Base-by-base conservation (phyloP, 2,888 invertebrate species). In the Anaspis maculata region DNA sequence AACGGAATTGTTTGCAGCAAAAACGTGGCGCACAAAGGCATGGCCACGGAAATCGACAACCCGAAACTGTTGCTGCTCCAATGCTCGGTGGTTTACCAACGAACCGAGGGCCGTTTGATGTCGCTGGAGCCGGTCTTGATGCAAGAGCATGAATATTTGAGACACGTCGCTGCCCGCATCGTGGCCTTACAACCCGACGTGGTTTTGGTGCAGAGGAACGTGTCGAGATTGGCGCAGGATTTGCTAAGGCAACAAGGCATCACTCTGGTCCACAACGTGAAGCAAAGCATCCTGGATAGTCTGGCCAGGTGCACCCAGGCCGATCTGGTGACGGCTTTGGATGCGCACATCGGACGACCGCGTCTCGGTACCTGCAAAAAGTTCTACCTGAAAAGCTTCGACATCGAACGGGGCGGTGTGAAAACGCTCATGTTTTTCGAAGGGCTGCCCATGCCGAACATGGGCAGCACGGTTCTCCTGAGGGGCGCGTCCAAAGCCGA, bases 401-500 rank as follows among this genome's bases (percentile, higher is more conserved):
- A 62, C 14, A 64, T 68, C 30, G 67, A 71, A 3, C 65, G 62
- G 44, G 78, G 74, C 50, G 68, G 72, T 1, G 67, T 69, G 13
- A 97, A 97, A 69, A 90, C 90, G 0, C 66, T 97, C 15, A 89
- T 97, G 88, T 85, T 87, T 48, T 82, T 96, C 48, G 95, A 95
- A 64, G 91, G 92, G 3, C 85, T 94, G 46, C 81, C 85, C 0
- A 78, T 81, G 54, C 74, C 83, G 0, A 79, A 86, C 51, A 70
- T 91, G 2, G 92, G 90, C 1, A 88, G 89, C 45, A 89, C 94
- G 11, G 81, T 96, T 25, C 64, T 94, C 2, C 66, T 97, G 2
- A 74, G 91, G n/a, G 94, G 94, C 0, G 76, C 75, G 1, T 69
- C 74, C 1, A 63, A 72, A 33, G 59, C 67, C n/a, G 91, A 94